Conservation (phyloP, 2,113 vertebrate species). For the Ceyx cyanopectus region DNA sequence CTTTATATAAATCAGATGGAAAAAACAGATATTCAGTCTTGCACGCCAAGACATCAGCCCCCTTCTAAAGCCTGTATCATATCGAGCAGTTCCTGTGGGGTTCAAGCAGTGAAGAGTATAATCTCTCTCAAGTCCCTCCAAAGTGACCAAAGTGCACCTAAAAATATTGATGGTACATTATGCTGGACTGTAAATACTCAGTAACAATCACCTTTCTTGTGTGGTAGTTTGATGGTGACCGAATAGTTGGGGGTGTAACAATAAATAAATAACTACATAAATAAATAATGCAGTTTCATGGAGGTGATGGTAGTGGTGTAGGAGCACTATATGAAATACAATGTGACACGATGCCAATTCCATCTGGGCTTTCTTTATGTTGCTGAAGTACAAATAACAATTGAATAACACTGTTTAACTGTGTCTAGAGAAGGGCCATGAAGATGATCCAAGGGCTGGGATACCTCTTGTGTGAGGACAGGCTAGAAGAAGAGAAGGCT, state of each 20-base stretch:
- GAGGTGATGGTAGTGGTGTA: neutral
- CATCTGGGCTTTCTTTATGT: neutral
- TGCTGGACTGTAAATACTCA: neutral
- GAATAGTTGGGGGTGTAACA: neutral
- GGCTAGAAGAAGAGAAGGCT: neutral
- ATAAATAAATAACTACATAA: too few relatives aligned
- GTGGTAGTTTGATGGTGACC: neutral
- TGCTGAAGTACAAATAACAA: neutral
- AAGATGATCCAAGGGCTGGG: neutral
- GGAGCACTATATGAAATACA: neutral
- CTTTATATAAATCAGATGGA: constrained; percentile 54
- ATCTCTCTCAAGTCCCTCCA: constrained; percentile 47
- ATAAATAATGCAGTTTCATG: neutral
- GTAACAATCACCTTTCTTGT: rapidly evolving
- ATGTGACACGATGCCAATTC: neutral
- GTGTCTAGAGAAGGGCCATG: too few relatives aligned
- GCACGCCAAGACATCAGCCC: constrained; percentile 38
- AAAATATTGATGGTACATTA: neutral
- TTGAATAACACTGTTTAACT: neutral
- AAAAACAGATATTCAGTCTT: constrained; percentile 57
- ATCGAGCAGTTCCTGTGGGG: constrained; percentile 49
- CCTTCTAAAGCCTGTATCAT: constrained; percentile 20
- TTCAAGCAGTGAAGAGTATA: constrained; percentile 35
- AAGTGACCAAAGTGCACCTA: constrained; percentile 21
- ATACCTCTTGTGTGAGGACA: neutral